Conservation (phyloP, 2,797 vertebrate genomes). For the Eupleurogrammus muticus region DNA sequence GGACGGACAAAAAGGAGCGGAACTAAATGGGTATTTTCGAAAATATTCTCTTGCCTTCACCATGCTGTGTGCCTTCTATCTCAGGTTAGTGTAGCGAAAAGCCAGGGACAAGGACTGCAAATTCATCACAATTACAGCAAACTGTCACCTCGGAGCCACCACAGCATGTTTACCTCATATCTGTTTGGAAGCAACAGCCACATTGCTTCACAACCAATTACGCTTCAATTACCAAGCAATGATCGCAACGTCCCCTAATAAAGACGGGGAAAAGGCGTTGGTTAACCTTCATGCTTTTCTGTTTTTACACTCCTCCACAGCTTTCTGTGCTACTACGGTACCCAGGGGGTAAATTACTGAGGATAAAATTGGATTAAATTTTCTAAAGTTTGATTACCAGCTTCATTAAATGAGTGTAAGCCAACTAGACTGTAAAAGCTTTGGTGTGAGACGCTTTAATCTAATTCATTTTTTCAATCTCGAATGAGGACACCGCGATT, state of each 20-base stretch:
- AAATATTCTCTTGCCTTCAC: slow-evolving; percentile 47
- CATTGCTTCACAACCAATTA: slow-evolving; percentile 83
- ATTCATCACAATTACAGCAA: slow-evolving; percentile 83
- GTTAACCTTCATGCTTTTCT: slow-evolving; percentile 77
- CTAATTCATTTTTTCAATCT: slow-evolving; percentile 64
- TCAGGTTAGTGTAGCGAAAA: slow-evolving; percentile 66
- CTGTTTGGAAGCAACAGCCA: slow-evolving; percentile 72
- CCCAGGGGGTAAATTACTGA: slow-evolving; percentile 68
- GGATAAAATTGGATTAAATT: slow-evolving; percentile 71
- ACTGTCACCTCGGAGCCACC: slow-evolving; percentile 73
- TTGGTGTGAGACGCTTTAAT: slow-evolving; percentile 52
- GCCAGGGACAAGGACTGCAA: slow-evolving; percentile 62
- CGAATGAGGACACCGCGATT: slow-evolving; percentile 62
- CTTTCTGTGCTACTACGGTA: slow-evolving; percentile 57
- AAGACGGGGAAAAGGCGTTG: slow-evolving; percentile 49
- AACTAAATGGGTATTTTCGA: slow-evolving; percentile 53
- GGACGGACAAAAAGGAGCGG: slow-evolving; percentile 20
- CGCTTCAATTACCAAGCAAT: slow-evolving; percentile 77
- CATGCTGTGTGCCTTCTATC: slow-evolving; percentile 53
- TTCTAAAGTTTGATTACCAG: slow-evolving; percentile 76
- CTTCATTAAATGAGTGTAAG: slow-evolving; percentile 68
- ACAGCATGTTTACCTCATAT: slow-evolving; percentile 79
- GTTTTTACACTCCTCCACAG: slow-evolving; percentile 65
- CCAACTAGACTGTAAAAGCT: slow-evolving; percentile 61
- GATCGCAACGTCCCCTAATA: slow-evolving; percentile 77